Percentiles rank a stretch among this genome's conserved stretches.
Evolutionary conservation across 2,888 invertebrate genomes (phyloP).

Genomic region (Pogonocherus hispidulus): DNA sequence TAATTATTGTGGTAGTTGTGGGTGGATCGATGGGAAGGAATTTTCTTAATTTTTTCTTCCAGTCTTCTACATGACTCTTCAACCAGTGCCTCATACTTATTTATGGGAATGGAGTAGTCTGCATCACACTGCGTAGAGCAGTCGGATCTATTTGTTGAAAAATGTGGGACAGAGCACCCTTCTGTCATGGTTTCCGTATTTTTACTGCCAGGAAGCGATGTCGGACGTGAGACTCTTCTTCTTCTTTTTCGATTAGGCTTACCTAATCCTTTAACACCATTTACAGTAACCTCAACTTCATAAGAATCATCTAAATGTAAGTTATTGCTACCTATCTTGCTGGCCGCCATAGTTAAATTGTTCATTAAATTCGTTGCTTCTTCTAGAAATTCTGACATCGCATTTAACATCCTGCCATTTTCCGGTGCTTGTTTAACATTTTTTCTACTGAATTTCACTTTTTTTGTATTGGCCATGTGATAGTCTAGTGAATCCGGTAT

Average conservation of each 20-base stretch:
- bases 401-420: conserved; percentile 61
- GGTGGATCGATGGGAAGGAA: conserved; percentile 25
- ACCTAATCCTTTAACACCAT: conserved; percentile 54
- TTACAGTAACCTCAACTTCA: conserved; percentile 63
- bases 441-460: conserved; percentile 54
- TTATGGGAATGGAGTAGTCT: conserved; percentile 55
- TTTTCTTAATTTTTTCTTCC: conserved; percentile 59
- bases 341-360: conserved; percentile 60
- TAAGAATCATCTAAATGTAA: conserved; percentile 51
- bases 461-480: conserved; percentile 56
- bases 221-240: conserved; percentile 31
- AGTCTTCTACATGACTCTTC: conserved; percentile 63
- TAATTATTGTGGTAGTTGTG: neutral
- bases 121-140: conserved; percentile 48
- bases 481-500: conserved; percentile 59
- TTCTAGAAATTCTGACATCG: conserved; percentile 67
- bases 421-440: conserved; percentile 38
- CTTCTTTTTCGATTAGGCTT: conserved; percentile 35
- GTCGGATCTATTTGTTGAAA: conserved; percentile 31
- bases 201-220: conserved; percentile 12
- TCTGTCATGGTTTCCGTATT: conserved; percentile 29
- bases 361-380: conserved; percentile 67
- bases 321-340: conserved; percentile 41
- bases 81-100: conserved; percentile 64
- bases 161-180: too few species aligned